Evolutionary conservation across 2,113 vertebrate genomes (phyloP).

Genomic region (Dipodomys ordii): DNA sequence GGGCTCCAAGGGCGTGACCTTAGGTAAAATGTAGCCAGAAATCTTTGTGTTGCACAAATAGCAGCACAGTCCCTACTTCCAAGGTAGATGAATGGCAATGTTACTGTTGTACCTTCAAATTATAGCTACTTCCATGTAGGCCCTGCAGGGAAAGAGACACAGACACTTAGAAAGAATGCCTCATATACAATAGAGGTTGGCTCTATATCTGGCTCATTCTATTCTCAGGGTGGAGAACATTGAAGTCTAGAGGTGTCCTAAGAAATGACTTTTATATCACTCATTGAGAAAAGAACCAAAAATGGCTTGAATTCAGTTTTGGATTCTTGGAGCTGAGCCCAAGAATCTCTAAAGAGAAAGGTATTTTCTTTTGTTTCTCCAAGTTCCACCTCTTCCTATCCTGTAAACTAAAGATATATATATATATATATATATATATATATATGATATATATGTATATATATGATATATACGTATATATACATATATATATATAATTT

Average conservation of each 20-base stretch:
- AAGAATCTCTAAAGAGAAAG: constrained; percentile 25
- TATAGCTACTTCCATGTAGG: not conserved
- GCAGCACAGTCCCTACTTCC: not conserved
- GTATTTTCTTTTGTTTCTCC: not conserved
- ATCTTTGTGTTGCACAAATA: not conserved
- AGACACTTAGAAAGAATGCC: not conserved
- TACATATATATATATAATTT: too few species aligned
- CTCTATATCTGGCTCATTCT: not conserved
- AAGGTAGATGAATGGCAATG: not conserved
- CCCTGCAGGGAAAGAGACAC: not conserved
- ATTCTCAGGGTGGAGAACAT: not conserved
- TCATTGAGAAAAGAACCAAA: not conserved
- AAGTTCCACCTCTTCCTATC: not conserved
- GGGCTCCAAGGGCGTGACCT: not conserved
- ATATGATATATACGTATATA: too few species aligned
- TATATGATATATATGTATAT: too few species aligned
- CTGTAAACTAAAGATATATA: not conserved
- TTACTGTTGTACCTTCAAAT: not conserved
- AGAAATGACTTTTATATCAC: not conserved
- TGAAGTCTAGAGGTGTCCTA: not conserved
- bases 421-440: too few species aligned
- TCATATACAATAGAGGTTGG: not conserved
- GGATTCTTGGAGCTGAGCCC: not conserved
- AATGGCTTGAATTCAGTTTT: not conserved
- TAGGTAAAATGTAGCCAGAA: not conserved